phyloP scores from a whole-genome alignment of 1,140 invertebrate species.

The Phymastichus coffea region DNA sequence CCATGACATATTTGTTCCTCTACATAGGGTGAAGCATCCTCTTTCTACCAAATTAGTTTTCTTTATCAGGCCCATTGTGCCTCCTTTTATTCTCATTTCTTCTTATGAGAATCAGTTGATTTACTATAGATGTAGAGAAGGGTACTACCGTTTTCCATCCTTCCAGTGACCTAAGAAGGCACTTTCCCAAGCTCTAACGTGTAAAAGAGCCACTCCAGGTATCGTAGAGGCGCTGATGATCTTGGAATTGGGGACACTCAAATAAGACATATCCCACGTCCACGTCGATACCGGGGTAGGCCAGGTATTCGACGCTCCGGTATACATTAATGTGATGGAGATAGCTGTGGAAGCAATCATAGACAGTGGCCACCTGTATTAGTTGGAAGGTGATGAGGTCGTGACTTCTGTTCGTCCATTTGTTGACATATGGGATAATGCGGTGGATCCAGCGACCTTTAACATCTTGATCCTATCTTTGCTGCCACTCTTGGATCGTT shows the following conservation, averaged over 20 bases:
- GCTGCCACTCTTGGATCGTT: constrained; percentile 15
- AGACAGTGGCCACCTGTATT: constrained; percentile 38
- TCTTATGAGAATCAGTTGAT: background rate
- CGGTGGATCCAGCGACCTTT: constrained; percentile 29
- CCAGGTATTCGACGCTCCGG: background rate
- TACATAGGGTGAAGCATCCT: too few species aligned
- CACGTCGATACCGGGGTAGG: constrained; percentile 35
- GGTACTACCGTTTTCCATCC: background rate
- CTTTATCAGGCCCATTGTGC: too few species aligned
- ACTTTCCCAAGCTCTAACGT: constrained; percentile 17
- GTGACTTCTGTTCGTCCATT: constrained; percentile 25
- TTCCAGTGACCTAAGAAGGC: background rate
- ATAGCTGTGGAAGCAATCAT: too few species aligned
- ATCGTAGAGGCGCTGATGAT: background rate
- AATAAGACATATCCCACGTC: too few species aligned
- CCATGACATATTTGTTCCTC: too few species aligned
- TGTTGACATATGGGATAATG: constrained; percentile 24
- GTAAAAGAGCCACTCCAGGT: background rate
- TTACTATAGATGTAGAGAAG: background rate
- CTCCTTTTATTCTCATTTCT: background rate
- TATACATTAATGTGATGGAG: constrained; percentile 33
- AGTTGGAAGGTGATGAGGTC: constrained; percentile 33
- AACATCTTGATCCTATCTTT: constrained; percentile 15
- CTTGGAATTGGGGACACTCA: constrained; percentile 34
- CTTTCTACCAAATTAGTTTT: too few species aligned